Base-by-base conservation (phyloP, 1,140 invertebrate species). In the Orius insidiosus region DNA sequence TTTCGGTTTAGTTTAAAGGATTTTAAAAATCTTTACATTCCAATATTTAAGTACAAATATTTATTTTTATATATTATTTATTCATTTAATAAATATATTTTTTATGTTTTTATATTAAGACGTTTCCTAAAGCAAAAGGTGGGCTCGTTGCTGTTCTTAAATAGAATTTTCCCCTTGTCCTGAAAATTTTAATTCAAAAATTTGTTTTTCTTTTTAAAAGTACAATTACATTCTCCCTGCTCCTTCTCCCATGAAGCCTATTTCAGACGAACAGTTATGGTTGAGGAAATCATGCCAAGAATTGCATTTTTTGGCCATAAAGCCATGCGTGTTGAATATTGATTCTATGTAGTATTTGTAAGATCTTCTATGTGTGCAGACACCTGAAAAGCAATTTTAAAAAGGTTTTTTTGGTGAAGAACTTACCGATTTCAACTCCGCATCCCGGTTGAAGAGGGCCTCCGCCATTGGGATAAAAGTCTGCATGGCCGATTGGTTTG, bases 401-500 rank as follows among this genome's bases (percentile, higher is more conserved):
- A 24, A 24, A 13, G 34, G 24, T 34, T 14, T 13, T 11, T 42
- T 31, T n/a, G n/a, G n/a, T n/a, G n/a, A n/a, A n/a, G 30, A 41
- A 44, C 11, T 16, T 16, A 33, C 18, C 43, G 13, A 50, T 19
- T 32, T 50, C 48, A 64, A 68, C 14, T 60, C 31, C 48, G 42
- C 78, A 81, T 5, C 78, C 78, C 0, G 75, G 76, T 54, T 81
- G 78, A 1, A 65, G 56, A 0, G 58, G 53, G 5, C 55, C 59
- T 0, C 68, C 68, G 46, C 67, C 69, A 54, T 75, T 75, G 1
- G 72, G 72, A 64, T 71, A 78, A 48, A 75, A 70, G 47, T 76
- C 75, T 1, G 65, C 67, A 1, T 66, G 64, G 4, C 73, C 75
- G 0, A 64, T 58, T 0, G 68, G 58, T 1, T 60, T 55, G 9